Conservation (phyloP, 2,888 invertebrate genomes). For the Azorinus chamasolen region DNA sequence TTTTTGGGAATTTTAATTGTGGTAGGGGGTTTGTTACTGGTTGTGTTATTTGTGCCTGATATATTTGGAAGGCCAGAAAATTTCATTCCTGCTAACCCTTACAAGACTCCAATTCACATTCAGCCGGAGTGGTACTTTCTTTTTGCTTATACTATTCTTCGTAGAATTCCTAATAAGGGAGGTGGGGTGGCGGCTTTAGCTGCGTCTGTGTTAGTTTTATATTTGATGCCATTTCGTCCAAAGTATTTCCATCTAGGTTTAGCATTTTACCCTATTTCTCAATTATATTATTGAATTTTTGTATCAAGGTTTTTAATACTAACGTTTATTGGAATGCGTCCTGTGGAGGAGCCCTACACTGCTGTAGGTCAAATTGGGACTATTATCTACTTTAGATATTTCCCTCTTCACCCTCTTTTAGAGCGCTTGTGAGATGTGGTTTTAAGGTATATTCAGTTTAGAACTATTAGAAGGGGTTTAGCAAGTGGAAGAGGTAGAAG, state of each 20-base stretch:
- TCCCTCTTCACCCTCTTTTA: too few species aligned
- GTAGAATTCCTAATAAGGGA: conserved; percentile 93
- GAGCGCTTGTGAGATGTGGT: too few species aligned
- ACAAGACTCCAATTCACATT: conserved; percentile 92
- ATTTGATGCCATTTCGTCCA: conserved; percentile 88
- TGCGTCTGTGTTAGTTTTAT: conserved; percentile 90
- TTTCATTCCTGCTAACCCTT: conserved; percentile 90
- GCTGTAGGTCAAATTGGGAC: conserved; percentile 63
- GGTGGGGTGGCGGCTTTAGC: conserved; percentile 91
- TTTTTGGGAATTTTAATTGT: conserved; percentile 12
- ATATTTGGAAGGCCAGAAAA: conserved; percentile 91
- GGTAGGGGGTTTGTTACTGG: background rate
- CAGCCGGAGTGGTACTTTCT: conserved; percentile 95
- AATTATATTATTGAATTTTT: conserved; percentile 88
- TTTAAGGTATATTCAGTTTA: too few species aligned
- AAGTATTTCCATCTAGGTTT: conserved; percentile 87
- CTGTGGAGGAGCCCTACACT: conserved; percentile 90
- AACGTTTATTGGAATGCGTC: conserved; percentile 91
- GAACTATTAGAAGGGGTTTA: too few species aligned
- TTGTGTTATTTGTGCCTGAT: conserved; percentile 87
- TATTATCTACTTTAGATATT: conserved; percentile 59
- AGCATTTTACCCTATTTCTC: conserved; percentile 88
- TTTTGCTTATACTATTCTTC: conserved; percentile 93
- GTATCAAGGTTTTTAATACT: conserved; percentile 88
- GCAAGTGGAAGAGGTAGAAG: too few species aligned